Base-by-base conservation (phyloP, 2,888 invertebrate genomes). In the Folsomia candida region DNA sequence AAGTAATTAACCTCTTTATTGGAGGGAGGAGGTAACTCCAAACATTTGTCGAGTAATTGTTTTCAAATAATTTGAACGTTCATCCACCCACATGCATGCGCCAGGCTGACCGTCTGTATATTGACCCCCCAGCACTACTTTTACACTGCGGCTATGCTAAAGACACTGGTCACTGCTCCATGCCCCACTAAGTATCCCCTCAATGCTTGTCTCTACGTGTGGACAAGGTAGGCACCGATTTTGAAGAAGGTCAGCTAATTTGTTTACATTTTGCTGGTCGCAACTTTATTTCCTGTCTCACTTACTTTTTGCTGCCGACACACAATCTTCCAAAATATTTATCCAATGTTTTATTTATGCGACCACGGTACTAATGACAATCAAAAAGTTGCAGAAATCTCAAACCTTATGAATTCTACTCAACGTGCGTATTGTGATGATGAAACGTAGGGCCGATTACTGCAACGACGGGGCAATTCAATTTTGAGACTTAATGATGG, bases 171-270 rank as follows among this genome's bases (percentile, higher is more conserved):
- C n/a, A n/a, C n/a, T n/a, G n/a, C n/a, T n/a, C n/a, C n/a, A n/a
- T n/a, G n/a, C n/a, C n/a, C n/a, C n/a, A n/a, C n/a, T n/a, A n/a
- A n/a, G n/a, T n/a, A n/a, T n/a, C n/a, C n/a, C n/a, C n/a, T n/a
- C n/a, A n/a, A n/a, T n/a, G n/a, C n/a, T n/a, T n/a, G n/a, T n/a
- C n/a, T n/a, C n/a, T n/a, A n/a, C n/a, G n/a, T n/a, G 37, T 9
- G 37, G 14, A 37, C 4, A 9, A 37, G 37, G 37, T 54, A 20
- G n/a, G 54, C n/a, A n/a, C n/a, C 18, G n/a, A 54, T 54, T 54
- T 54, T 54, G 20, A 54, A 54, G 54, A 54, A n/a, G 54, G 54
- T 54, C 54, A 54, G 22, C 54, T 54, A 54, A 54, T 54, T 54
- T 54, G 54, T 54, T 54, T 54, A 54, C 54, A 54, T 54, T 14